Evolutionary conservation across 2,797 vertebrate genomes (phyloP).

Genomic region (Notamacropus eugenii): DNA sequence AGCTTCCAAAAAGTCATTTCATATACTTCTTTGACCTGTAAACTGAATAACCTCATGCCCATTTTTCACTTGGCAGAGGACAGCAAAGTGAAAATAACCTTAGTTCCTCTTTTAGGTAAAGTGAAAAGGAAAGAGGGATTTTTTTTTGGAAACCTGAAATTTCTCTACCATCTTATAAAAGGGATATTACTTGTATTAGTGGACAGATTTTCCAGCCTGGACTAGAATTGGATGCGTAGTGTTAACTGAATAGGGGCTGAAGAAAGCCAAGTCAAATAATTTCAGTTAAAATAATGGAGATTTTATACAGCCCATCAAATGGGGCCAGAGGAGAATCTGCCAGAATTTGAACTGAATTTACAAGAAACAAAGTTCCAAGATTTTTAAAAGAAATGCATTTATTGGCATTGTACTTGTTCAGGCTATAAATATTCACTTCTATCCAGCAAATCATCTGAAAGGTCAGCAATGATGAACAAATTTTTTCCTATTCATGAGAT

Average conservation of each 20-base stretch:
- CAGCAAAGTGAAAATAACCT: background rate
- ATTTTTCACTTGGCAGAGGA: background rate
- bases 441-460: background rate
- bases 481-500: background rate
- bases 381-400: background rate
- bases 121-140: background rate
- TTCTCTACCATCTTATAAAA: conserved; percentile 24
- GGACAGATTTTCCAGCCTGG: background rate
- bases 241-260: background rate
- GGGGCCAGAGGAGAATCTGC: background rate
- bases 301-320: background rate
- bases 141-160: background rate
- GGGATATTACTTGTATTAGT: background rate
- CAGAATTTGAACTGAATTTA: background rate
- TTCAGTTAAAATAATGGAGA: background rate
- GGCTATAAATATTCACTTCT: background rate
- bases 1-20: background rate
- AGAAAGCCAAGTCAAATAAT: background rate
- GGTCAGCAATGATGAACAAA: background rate
- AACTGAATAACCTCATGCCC: background rate
- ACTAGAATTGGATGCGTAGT: conserved; percentile 3
- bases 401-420: background rate
- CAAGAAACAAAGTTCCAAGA: conserved; percentile 19
- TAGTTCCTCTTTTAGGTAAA: background rate
- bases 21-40: background rate